Evolutionary conservation across 2,888 invertebrate genomes (phyloP), one percentile per base, ranked within the genome.

Genomic region (Dicyrtomina minuta): DNA sequence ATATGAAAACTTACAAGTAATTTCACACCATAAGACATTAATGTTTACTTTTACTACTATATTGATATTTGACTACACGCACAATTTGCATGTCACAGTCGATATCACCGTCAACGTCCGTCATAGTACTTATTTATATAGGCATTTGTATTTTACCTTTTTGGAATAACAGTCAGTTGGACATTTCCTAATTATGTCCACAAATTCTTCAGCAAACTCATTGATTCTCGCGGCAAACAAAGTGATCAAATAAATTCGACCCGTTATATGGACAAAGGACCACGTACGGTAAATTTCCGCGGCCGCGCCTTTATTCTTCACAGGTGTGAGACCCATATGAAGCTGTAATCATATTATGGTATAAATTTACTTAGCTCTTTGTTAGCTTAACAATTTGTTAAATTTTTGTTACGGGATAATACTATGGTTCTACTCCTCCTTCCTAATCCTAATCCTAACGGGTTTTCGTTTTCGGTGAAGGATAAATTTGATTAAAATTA

Each of bases 201-300:
- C 20, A 26, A 68, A 60, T 17, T 61, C 68, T 22, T 68, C 51
- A 6, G 68, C 68, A 43, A 39, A 24, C 26, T 68, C 68, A 26
- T 68, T 59, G 49, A 68, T 60, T 15, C 59, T 27, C 13, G 68
- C 43, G 3, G 61, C 60, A 61, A 60, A 68, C 5, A 61, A 41
- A 12, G 68, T 49, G 10, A 68, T 39, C 1, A 60, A 39, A 39
- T 33, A 68, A 15, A 61, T 20, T 1, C 68, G 51, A 6, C 6
- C 13, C 1, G 39, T 20, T 17, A 68, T 60, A 17, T 68, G 68
- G 22, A 61, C 8, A 26, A 68, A 68, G 3, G 61, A 61, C 68
- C 68, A 68, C 1, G 61, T 61, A 39, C 60, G 17, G 20, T 68
- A 68, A 22, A 61, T 24, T 5, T 53, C 68, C 1, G 39, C 44